Evolutionary conservation across 1,140 invertebrate species (phyloP).

Genomic region (Odontomachus brunneus): DNA sequence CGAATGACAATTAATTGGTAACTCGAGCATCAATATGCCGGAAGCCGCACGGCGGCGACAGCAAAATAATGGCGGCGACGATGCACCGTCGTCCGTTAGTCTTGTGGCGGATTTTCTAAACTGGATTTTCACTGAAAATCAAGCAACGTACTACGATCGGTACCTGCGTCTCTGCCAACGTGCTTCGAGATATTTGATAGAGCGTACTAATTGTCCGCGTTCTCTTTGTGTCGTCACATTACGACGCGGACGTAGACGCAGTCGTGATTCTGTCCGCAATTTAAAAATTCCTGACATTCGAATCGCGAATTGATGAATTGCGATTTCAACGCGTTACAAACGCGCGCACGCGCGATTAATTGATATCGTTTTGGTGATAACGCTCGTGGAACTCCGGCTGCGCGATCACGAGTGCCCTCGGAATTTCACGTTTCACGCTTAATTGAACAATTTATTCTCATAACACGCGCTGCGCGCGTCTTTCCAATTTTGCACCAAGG

Average conservation of each 20-base stretch:
- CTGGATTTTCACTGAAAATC: neutral
- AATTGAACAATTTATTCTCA: constrained; percentile 31
- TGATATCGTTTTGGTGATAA: neutral
- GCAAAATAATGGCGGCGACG: constrained; percentile 15
- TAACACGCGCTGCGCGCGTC: neutral
- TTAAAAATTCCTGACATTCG: neutral
- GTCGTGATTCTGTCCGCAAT: no score
- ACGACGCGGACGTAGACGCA: no score
- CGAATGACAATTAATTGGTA: constrained; percentile 52
- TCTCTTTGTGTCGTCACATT: no score
- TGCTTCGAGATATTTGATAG: neutral
- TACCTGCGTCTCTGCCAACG: neutral
- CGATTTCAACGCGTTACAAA: neutral
- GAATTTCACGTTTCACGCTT: constrained; percentile 19
- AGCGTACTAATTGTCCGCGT: neutral
- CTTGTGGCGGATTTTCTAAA: constrained; percentile 26
- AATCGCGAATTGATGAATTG: neutral
- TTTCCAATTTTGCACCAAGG: constrained; percentile 30
- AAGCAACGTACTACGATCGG: neutral
- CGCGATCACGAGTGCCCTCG: neutral
- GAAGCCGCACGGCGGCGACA: neutral
- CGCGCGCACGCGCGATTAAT: constrained; percentile 5
- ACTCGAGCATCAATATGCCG: constrained; percentile 31
- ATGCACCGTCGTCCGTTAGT: neutral
- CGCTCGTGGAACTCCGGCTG: neutral